Base-by-base conservation (phyloP, 2,113 vertebrate species). In the Daboia siamensis region DNA sequence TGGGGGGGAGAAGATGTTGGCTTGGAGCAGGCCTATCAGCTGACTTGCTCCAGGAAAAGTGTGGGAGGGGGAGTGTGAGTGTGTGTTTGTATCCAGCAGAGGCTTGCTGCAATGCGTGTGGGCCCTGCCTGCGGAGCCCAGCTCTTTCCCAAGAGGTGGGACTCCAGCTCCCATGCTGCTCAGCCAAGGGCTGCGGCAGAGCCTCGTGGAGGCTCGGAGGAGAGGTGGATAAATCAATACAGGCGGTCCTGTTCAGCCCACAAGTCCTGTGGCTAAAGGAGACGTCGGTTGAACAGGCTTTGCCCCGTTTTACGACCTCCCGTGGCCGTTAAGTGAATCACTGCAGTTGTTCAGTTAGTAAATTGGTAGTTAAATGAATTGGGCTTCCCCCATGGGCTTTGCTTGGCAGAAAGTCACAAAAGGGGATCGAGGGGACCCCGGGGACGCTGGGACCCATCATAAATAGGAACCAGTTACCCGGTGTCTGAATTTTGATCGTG, bases 381-480 rank as follows among this genome's bases (percentile, higher is more conserved):
- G 3, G 10, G 3, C 59, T 61, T 23, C 8, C 21, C 56, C 55
- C 5, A 0, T 21, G 21, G 56, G 7, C 17, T 21, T 10, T 26
- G 59, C 59, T 4, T 3, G 59, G 1, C 57, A 26, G 57, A 26
- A 26, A 0, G 24, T 10, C 9, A 7, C 48, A 48, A 48, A 48
- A 48, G 48, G 6, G 48, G 3, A 61, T 12, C 24, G 0, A 0
- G 10, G 9, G 57, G 26, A 7, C 8, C 3, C 2, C 57, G 3
- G 3, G 24, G 24, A 29, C 1, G 3, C 3, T 26, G 59, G 3
- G 21, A 21, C 59, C 3, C 3, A 10, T 29, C 9, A 0, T 61
- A 29, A 29, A 29, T 61, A 29, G 0, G 10, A 29, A 10, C 29
- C 59, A 0, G 1, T 61, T 12, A 10, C 59, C 59, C 0, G 0